phyloP scores from a whole-genome alignment of 2,888 invertebrate genomes.

The Tenodera sinensis region DNA sequence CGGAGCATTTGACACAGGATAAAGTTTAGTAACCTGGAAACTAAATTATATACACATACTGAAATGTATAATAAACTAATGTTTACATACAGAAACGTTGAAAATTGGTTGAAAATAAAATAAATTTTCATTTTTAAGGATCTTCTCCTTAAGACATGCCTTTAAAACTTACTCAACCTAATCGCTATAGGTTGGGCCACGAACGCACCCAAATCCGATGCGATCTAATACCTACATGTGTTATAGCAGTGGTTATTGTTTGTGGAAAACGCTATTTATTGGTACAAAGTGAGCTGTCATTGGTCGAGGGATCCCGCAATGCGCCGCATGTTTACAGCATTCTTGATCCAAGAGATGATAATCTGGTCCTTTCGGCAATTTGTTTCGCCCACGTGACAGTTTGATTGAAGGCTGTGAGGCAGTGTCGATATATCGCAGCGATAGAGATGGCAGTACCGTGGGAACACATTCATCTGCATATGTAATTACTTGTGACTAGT shows the following conservation, averaged over 20 bases:
- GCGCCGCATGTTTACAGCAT: not conserved
- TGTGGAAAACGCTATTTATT: not conserved
- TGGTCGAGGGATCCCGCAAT: not conserved
- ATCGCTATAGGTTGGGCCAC: too few relatives aligned
- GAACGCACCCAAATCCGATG: not conserved
- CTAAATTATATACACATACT: too few relatives aligned
- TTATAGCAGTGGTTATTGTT: not conserved
- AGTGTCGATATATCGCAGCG: not conserved
- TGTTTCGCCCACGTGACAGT: not conserved
- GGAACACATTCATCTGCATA: not conserved
- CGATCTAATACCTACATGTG: not conserved
- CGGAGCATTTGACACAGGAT: too few relatives aligned
- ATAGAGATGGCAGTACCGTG: not conserved
- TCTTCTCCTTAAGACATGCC: too few relatives aligned
- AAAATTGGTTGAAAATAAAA: too few relatives aligned
- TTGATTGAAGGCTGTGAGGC: not conserved
- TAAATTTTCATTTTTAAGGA: too few relatives aligned
- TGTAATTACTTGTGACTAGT: not conserved
- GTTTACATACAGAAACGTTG: too few relatives aligned
- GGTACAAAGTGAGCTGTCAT: not conserved
- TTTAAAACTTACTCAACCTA: too few relatives aligned
- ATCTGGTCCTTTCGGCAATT: not conserved
- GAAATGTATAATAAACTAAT: too few relatives aligned
- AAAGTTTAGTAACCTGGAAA: too few relatives aligned
- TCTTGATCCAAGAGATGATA: not conserved